These are phyloP conservation scores for Sylvietta virens DNA, from an alignment of 2,113 vertebrate genomes.

Conservation along the genomic window DNA sequence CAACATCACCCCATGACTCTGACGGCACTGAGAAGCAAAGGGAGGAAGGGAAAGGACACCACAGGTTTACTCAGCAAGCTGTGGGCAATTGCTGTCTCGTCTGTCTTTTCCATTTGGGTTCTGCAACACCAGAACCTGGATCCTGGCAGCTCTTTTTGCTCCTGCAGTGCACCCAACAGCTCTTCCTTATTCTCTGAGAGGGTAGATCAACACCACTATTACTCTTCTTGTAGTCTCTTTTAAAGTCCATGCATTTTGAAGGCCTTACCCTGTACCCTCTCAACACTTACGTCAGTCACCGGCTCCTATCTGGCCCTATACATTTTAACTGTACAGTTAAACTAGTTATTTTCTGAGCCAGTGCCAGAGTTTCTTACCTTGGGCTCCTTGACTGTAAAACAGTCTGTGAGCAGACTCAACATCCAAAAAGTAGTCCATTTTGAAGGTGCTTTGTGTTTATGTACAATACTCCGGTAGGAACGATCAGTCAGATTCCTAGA, in stretches of 20 bases:
- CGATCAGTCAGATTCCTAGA: conserved; percentile 60
- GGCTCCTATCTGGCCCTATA: background rate
- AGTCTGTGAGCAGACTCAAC: conserved; percentile 79
- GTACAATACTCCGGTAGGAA: background rate
- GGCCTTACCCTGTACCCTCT: background rate
- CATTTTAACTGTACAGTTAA: background rate
- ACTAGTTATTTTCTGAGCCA: background rate
- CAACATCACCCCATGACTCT: background rate
- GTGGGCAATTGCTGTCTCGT: background rate
- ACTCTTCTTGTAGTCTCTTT: background rate
- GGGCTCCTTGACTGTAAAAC: conserved; percentile 82
- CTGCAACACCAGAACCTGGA: background rate
- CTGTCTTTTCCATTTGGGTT: background rate
- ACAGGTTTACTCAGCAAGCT: background rate
- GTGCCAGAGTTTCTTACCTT: conserved; percentile 69
- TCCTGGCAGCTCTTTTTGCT: background rate
- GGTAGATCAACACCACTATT: background rate
- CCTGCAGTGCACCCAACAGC: background rate
- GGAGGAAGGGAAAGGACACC: background rate
- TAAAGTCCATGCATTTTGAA: background rate
- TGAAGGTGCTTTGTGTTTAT: conserved; percentile 46
- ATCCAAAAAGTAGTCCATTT: conserved; percentile 83
- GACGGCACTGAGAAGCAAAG: background rate
- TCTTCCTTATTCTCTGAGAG: background rate
- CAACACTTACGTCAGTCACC: background rate